Base-by-base conservation (phyloP, 1,140 invertebrate genomes). In the Chrysomallon squamiferum region DNA sequence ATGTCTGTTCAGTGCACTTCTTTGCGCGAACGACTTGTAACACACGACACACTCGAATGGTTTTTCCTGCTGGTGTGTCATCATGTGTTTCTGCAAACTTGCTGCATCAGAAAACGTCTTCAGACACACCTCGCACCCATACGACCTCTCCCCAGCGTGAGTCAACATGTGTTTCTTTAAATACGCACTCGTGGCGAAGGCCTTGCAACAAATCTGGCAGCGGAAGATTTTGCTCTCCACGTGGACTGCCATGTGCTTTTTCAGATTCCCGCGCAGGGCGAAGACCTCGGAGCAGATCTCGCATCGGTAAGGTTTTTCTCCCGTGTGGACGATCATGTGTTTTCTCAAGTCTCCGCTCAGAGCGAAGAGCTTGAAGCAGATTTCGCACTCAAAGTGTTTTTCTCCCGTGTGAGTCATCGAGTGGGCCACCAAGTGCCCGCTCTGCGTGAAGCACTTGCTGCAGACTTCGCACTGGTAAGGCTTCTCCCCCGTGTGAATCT, bases 351-450 rank as follows among this genome's bases (percentile, higher is more conserved):
- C 87, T 59, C 90, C 89, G 13, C 88, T 85, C 9, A 90, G 90
- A 74, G 88, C 88, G 85, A 95, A 96, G 45, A 92, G 94, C 84
- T 95, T 95, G 57, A 93, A 93, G 84, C 94, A 95, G 64, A 95
- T 87, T 56, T 90, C 89, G 88, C 93, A 95, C 86, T 94, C 94
- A 85, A 94, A 95, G 41, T 93, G 93, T 76, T 92, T 86, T 80
- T 95, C 49, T 7, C 3, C 30, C 18, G 56, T 60, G 66, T 54
- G 50, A 7, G 22, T 54, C 50, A 32, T 58, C 13, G 33, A 35
- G 38, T 77, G 73, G 82, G 94, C 94, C 76, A 95, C 93, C 25
- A 95, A 85, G 84, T 95, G 93, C 78, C 94, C 92, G 83, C 93
- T 94, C 6, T 93, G 94, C 86, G 93, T 94, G 85, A 94, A 94